phyloP scores from a whole-genome alignment of 2,888 invertebrate genomes.

The Frankliniella fusca region DNA sequence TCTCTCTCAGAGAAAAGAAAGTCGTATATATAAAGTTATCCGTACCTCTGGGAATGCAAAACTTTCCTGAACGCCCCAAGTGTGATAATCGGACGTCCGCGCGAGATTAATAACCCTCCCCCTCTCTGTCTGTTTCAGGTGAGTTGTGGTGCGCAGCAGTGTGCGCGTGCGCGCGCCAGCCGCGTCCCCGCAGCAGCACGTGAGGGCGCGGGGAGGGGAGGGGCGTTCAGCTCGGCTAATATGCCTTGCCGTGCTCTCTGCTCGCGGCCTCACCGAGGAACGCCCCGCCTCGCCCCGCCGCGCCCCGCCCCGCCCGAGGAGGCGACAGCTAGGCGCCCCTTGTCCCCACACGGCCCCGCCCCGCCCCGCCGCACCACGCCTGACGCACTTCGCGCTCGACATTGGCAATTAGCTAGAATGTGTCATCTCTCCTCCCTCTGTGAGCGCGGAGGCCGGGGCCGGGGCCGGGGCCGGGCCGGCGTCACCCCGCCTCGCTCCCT shows the following conservation, averaged over 20 bases:
- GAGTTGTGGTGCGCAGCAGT: not conserved
- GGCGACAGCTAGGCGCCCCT: no score
- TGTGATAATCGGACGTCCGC: no score
- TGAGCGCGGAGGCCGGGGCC: not conserved
- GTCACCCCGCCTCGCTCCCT: no score
- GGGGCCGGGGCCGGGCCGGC: no score
- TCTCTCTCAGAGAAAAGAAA: not conserved
- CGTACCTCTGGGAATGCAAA: no score
- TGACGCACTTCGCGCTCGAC: not conserved
- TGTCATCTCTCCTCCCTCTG: not conserved
- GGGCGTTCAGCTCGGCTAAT: not conserved
- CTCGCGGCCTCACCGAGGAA: no score
- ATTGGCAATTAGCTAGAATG: constrained; percentile 16
- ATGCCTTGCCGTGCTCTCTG: not conserved
- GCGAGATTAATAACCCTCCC: not conserved
- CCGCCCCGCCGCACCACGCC: not conserved
- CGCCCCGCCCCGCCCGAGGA: no score
- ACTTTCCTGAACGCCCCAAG: no score
- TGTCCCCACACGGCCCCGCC: not conserved
- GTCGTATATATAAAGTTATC: not conserved
- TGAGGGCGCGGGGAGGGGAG: no score
- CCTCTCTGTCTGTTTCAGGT: not conserved
- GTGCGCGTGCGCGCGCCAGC: no score
- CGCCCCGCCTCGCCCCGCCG: no score
- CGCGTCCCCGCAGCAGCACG: no score